Evolutionary conservation across 2,797 vertebrate genomes (phyloP), one percentile per base, ranked within the genome.

Genomic region (Hippocampus kuda): DNA sequence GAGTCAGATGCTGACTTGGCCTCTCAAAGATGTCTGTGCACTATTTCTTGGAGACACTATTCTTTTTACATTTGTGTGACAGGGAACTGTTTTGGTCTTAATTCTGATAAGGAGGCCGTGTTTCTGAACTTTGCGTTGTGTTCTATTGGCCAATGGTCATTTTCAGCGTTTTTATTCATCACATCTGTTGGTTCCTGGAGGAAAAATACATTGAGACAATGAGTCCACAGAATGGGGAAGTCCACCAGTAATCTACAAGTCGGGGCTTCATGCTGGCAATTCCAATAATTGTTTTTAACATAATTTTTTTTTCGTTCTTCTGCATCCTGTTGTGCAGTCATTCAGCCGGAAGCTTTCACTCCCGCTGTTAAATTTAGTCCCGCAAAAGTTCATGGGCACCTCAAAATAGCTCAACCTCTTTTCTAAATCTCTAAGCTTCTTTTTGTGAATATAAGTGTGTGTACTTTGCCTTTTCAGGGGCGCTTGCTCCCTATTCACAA

Each of bases 351-450:
- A 65, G 63, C 63, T 46, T 65, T 46, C 63, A 65, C 48, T 26
- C 13, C 42, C 2, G 44, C 63, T 54, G 30, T 67, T 66, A 53
- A 30, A 66, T 66, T 53, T 66, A 66, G 65, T 15, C 5, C 26
- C 26, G 30, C 27, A 66, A 66, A 66, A 38, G 48, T 66, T 53
- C 8, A 24, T 44, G 66, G 38, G 38, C 20, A 26, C 22, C 64
- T 73, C 72, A 54, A 68, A 71, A 72, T 61, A 69, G 38, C 54
- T 65, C 30, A 67, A 68, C 72, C 66, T 64, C 64, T 54, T 57
- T 11, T 61, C 66, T 65, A 44, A 70, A 64, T 53, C 70, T 69
- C 60, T 71, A 62, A 74, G 72, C 75, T 41, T 63, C 68, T 67
- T 72, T 63, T 48, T 75, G 59, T 67, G 60, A 68, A 63, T 62